These are phyloP conservation scores for Brachyptera risi DNA, from an alignment of 2,888 invertebrate genomes.

Conservation along the genomic window DNA sequence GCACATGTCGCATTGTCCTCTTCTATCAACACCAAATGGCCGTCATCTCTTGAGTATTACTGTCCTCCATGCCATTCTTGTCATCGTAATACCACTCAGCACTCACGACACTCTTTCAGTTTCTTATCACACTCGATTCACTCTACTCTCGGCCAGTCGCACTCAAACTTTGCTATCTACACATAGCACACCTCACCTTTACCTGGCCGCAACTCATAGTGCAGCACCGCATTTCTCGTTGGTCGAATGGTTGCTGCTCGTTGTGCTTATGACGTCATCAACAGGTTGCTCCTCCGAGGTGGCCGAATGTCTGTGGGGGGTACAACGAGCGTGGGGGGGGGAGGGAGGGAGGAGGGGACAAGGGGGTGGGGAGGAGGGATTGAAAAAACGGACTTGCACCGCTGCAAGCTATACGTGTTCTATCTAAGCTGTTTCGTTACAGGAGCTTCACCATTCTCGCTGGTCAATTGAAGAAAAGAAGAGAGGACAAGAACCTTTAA, in stretches of 20 bases:
- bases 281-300: slow-evolving; percentile 33
- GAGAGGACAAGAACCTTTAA: neutral
- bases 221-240: neutral
- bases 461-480: slow-evolving; percentile 16
- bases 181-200: neutral
- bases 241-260: slow-evolving; percentile 7
- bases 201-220: neutral
- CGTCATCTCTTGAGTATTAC: too few relatives aligned
- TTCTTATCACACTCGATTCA: too few relatives aligned
- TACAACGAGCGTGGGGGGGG: slow-evolving; percentile 4
- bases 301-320: slow-evolving; percentile 33
- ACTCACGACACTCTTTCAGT: too few relatives aligned
- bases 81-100: too few relatives aligned
- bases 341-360: slow-evolving; percentile 15
- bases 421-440: neutral
- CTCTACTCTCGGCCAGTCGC: too few relatives aligned
- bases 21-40: too few relatives aligned
- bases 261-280: slow-evolving; percentile 29
- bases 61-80: too few relatives aligned
- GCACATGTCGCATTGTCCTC: too few relatives aligned
- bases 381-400: slow-evolving; percentile 8
- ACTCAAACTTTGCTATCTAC: neutral
- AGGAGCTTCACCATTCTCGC: neutral
- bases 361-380: too few relatives aligned
- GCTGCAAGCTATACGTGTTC: slow-evolving; percentile 24